These are phyloP conservation scores for Gallinago undulata DNA, from an alignment of 2,113 vertebrate genomes.

Conservation along the genomic window DNA sequence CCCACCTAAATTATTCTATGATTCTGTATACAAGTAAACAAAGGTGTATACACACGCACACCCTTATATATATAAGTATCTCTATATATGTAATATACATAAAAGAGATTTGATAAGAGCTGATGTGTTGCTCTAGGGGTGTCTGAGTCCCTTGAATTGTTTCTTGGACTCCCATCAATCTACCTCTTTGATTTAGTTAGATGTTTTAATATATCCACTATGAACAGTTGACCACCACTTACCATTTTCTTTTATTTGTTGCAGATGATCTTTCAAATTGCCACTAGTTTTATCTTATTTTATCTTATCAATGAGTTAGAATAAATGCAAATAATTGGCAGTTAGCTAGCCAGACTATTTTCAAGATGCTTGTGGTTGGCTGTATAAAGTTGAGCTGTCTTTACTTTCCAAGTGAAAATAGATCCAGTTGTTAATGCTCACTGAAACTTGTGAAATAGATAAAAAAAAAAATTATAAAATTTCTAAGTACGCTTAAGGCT, in stretches of 20 bases:
- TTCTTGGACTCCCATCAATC: background rate
- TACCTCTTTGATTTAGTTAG: background rate
- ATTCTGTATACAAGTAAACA: background rate
- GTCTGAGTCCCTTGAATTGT: background rate
- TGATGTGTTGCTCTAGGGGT: background rate
- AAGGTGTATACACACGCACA: fast-evolving
- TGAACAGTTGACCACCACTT: background rate
- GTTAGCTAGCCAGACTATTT: background rate
- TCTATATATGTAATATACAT: background rate
- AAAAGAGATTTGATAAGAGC: background rate
- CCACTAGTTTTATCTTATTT: background rate
- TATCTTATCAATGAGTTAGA: background rate
- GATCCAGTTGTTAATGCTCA: background rate
- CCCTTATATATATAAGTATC: background rate
- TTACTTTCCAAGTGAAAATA: background rate
- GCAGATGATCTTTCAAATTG: background rate
- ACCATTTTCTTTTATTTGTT: background rate
- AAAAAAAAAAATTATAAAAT: background rate
- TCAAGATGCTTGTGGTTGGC: background rate
- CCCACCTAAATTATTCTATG: background rate
- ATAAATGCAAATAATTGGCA: background rate
- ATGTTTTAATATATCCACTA: background rate
- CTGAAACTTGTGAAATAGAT: background rate
- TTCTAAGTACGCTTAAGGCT: background rate
- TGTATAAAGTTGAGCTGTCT: background rate